Base-by-base conservation (phyloP, 2,888 invertebrate species). In the Lissocephala sabroskyi region DNA sequence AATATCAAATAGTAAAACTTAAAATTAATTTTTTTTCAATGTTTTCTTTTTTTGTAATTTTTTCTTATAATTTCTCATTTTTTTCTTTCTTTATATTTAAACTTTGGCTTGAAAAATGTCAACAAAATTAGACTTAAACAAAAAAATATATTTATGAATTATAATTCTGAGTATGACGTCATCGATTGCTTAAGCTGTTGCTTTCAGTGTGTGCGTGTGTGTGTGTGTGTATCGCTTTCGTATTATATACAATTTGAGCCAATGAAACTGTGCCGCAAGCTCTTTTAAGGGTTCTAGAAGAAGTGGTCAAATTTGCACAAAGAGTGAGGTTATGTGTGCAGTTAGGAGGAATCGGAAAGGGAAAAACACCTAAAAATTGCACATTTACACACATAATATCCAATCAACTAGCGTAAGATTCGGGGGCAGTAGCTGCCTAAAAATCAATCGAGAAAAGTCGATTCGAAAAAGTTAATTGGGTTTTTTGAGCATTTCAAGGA, bases 31-130 rank as follows among this genome's bases (percentile, higher is more conserved):
- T 70, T 41, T 59, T 67, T 70, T 74, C 65, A 59, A 33, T 62
- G 49, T 43, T 26, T 43, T 26, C 41, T 23, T 33, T 30, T 18
- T 42, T 45, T 45, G 16, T 45, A 47, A 33, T 36, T n/a, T n/a
- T 40, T 50, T 47, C 37, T 37, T 30, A 18, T 54, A 52, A 39
- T 58, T 60, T 60, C 11, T 29, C 5, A n/a, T 32, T 32, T 10
- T 32, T 32, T 32, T 32, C n/a, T 32, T 13, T 13, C 11, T 13
- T 13, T 32, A 32, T 32, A 13, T 32, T 11, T 79, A 71, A 80
- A 77, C 81, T 81, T 81, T 81, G 81, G 81, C 82, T 80, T 82
- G 67, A 62, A 74, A 78, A 78, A 73, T 73, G 73, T 73, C 73
- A 73, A 76, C 76, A 76, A 67, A 66, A 49, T 47, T 52, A 58